phyloP scores from a whole-genome alignment of 2,113 vertebrate species.

The Pandion haliaetus region DNA sequence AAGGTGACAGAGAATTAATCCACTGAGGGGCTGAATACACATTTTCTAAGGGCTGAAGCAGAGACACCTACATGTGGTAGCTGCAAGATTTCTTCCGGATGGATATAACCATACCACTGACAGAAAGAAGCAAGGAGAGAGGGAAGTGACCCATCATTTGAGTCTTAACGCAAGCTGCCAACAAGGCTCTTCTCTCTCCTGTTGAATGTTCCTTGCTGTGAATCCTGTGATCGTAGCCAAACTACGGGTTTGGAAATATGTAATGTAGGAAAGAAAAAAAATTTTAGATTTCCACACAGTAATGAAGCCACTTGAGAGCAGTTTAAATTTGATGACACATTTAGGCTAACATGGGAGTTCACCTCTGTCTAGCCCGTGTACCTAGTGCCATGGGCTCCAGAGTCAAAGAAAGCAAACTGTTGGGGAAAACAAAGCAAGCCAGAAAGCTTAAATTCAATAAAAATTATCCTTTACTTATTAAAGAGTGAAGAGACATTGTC shows the following conservation, averaged over 20 bases:
- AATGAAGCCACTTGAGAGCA: background rate
- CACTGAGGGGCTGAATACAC: background rate
- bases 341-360: background rate
- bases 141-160: background rate
- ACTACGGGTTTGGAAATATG: background rate
- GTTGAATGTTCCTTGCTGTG: fast-evolving
- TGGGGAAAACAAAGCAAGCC: background rate
- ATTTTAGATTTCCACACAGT: background rate
- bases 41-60: background rate
- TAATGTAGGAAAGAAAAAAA: background rate
- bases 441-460: background rate
- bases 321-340: background rate
- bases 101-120: background rate
- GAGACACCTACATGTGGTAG: background rate
- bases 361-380: background rate
- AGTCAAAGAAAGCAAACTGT: background rate
- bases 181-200: background rate
- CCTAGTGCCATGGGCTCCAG: background rate
- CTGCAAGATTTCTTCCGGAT: background rate
- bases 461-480: background rate
- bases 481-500: background rate
- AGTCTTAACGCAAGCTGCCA: background rate
- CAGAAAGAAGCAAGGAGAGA: background rate
- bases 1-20: background rate
- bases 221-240: background rate